Evolutionary conservation across 2,888 invertebrate species (phyloP).

Genomic region (Melipona bicolor): DNA sequence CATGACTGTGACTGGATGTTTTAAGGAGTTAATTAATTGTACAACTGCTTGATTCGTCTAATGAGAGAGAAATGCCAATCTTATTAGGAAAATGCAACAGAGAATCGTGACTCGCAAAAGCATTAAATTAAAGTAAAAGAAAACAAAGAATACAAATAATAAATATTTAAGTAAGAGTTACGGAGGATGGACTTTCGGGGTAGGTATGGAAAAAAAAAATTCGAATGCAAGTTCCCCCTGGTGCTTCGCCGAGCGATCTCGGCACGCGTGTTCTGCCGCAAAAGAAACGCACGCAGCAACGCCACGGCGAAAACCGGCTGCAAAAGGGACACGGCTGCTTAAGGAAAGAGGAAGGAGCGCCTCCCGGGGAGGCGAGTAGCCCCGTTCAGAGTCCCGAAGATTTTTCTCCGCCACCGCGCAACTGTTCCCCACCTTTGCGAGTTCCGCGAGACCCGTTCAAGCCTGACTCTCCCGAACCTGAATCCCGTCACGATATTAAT

Average conservation of each 20-base stretch:
- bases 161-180: background rate
- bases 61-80: background rate
- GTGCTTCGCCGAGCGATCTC: conserved; percentile 25
- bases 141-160: background rate
- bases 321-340: conserved; percentile 64
- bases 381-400: conserved; percentile 39
- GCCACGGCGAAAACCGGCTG: conserved; percentile 65
- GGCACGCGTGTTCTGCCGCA: conserved; percentile 38
- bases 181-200: background rate
- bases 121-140: background rate
- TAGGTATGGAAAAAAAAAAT: background rate
- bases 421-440: conserved; percentile 15
- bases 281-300: conserved; percentile 39
- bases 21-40: conserved; percentile 8
- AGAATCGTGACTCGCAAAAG: background rate
- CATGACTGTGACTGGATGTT: no score
- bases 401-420: conserved; percentile 39
- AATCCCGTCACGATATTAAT: conserved; percentile 22
- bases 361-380: conserved; percentile 2
- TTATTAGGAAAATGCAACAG: background rate
- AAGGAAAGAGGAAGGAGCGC: conserved; percentile 63
- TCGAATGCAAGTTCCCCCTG: conserved; percentile 16
- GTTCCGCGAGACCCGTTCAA: conserved; percentile 6
- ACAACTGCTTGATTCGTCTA: conserved; percentile 1
- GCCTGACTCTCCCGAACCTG: background rate